Percentiles rank a stretch among this genome's conserved stretches.
Evolutionary conservation across 1,140 invertebrate genomes (phyloP).

Genomic region (Hirudo medicinalis): DNA sequence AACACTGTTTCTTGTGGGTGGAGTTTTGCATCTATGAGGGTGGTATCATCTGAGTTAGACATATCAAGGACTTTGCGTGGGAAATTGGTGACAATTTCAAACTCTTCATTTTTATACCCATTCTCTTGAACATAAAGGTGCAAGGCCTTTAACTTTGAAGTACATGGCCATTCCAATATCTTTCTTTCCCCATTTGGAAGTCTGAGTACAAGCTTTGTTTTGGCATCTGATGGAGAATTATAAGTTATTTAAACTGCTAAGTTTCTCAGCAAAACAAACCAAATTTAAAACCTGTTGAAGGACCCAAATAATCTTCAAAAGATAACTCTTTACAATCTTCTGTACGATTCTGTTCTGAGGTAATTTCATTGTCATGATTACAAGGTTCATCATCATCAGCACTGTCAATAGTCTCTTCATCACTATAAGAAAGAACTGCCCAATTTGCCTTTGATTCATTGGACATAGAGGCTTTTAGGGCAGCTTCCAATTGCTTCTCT

Average conservation of each 20-base stretch:
- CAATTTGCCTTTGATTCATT: constrained; percentile 25
- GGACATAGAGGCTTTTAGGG: constrained; percentile 39
- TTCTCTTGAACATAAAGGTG: constrained; percentile 36
- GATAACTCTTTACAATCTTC: too few relatives aligned
- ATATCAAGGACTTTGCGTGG: constrained; percentile 39
- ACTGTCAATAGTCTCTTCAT: constrained; percentile 18
- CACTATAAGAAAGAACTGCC: constrained; percentile 1
- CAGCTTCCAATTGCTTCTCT: constrained; percentile 43
- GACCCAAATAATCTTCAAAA: too few relatives aligned
- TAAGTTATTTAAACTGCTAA: too few relatives aligned
- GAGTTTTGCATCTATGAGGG: constrained; percentile 41
- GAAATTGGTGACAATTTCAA: constrained; percentile 45
- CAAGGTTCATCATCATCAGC: constrained; percentile 24
- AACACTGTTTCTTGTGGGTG: constrained; percentile 44
- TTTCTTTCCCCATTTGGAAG: constrained; percentile 42
- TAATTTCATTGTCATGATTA: constrained; percentile 31
- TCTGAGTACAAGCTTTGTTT: constrained; percentile 30
- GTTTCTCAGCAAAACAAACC: too few relatives aligned
- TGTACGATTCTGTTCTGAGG: constrained; percentile 29
- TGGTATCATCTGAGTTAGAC: constrained; percentile 32
- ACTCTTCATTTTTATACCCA: constrained; percentile 39
- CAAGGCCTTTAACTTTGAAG: constrained; percentile 41
- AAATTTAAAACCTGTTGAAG: too few relatives aligned
- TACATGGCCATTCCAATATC: constrained; percentile 37
- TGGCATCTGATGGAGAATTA: too few relatives aligned